These are phyloP conservation scores for Neuroterus valhalla DNA, from an alignment of 1,140 invertebrate genomes.

Conservation along the genomic window DNA sequence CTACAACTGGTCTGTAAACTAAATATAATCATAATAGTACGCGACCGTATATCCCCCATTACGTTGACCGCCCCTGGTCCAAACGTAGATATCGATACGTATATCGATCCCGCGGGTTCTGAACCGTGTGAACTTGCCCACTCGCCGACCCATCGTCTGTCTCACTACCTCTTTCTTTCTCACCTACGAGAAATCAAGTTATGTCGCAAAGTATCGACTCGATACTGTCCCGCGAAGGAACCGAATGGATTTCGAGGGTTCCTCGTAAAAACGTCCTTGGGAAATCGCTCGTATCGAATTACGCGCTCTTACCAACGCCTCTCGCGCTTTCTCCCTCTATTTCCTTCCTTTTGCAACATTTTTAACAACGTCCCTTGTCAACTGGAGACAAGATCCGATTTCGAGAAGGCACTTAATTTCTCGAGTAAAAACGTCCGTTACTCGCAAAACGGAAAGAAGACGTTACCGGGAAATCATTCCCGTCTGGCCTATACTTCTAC, in stretches of 20 bases:
- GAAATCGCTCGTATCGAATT: slow-evolving; percentile 27
- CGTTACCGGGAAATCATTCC: slow-evolving; percentile 28
- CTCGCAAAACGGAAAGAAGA: slow-evolving; percentile 15
- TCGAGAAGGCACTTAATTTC: slow-evolving; percentile 13
- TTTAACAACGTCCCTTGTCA: slow-evolving; percentile 16
- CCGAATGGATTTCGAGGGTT: slow-evolving; percentile 28
- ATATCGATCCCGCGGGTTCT: neutral
- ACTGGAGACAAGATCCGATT: neutral
- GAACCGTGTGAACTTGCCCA: slow-evolving; percentile 14
- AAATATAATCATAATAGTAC: too few species aligned
- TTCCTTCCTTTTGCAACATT: neutral
- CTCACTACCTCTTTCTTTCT: slow-evolving; percentile 26
- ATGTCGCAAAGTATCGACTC: neutral
- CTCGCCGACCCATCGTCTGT: slow-evolving; percentile 43
- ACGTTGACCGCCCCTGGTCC: too few species aligned
- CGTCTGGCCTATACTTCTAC: neutral
- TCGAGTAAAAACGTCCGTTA: slow-evolving; percentile 10
- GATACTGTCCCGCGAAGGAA: slow-evolving; percentile 1
- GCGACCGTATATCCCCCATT: too few species aligned
- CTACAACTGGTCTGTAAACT: too few species aligned
- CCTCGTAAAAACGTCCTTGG: slow-evolving; percentile 30
- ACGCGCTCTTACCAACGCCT: neutral
- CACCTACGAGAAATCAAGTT: slow-evolving; percentile 26
- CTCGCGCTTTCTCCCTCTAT: neutral
- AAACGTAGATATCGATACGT: slow-evolving; percentile 13